Base-by-base conservation (phyloP, 2,797 vertebrate species). In the Alauda arvensis region DNA sequence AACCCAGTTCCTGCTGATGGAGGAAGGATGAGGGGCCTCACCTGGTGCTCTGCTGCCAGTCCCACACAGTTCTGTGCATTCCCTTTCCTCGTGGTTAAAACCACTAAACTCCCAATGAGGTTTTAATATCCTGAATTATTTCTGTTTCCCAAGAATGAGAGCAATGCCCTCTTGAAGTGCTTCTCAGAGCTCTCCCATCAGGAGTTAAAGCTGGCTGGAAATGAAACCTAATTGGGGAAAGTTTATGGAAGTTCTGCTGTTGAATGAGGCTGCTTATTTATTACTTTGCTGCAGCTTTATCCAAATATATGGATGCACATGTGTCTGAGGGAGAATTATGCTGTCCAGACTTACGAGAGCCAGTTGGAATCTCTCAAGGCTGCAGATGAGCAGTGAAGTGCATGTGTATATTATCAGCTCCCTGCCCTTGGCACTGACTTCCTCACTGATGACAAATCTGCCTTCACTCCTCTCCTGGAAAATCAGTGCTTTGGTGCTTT, bases 191-290 rank as follows among this genome's bases (percentile, higher is more conserved):
- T 1, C 43, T 53, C 60, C 28, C 3, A 3, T 23, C 6, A 0
- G 0, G 10, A 37, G 42, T 51, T 49, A 25, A 52, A 68, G 51
- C 42, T 49, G 40, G 43, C 65, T 68, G 81, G 76, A 39, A 61
- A 15, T 21, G 52, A 56, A 87, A 60, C 82, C 52, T 51, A 60
- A 69, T 72, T 86, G 88, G 60, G 63, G 70, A 4, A 70, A 57
- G 80, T 89, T 89, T 42, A 28, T 78, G 77, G 74, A 59, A 57
- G 40, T 83, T 25, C 16, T 63, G 45, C 3, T 82, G 70, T 26
- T 87, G 89, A 89, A 79, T 79, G 66, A 60, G 45, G 70, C 72
- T 81, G 83, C 31, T 95, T 92, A 92, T 95, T 96, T 96, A 96
- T 95, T 72, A 28, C 88, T 80, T 66, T 55, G 57, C 56, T 92